Evolutionary conservation across 2,888 invertebrate species (phyloP).

Genomic region (Ephialtes manifestator): DNA sequence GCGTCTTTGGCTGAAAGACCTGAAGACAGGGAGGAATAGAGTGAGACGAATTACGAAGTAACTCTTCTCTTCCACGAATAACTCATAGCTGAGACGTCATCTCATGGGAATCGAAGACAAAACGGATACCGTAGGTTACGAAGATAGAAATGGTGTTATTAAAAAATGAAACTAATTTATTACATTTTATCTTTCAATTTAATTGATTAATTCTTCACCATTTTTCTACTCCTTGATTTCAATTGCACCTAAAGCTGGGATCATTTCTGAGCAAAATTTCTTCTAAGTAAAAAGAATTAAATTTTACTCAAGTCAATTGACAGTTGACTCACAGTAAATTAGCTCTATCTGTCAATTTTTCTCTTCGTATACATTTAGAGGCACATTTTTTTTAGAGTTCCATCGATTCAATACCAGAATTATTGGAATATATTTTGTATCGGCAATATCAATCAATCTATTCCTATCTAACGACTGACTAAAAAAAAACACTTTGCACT

Average conservation of each 20-base stretch:
- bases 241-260: too few relatives aligned
- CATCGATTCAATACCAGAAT: too few relatives aligned
- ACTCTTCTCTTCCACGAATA: slow-evolving; percentile 37
- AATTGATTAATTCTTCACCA: too few relatives aligned
- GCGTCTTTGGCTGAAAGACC: slow-evolving; percentile 12
- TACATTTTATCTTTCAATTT: background rate
- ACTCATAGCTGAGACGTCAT: slow-evolving; percentile 14
- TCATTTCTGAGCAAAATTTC: too few relatives aligned
- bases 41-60: slow-evolving; percentile 20
- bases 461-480: background rate
- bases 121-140: background rate
- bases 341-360: background rate
- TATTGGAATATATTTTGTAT: too few relatives aligned
- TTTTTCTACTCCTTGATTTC: too few relatives aligned
- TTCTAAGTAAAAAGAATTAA: too few relatives aligned
- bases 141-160: background rate
- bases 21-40: background rate
- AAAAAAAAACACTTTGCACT: background rate
- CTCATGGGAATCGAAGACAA: background rate
- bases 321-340: too few relatives aligned
- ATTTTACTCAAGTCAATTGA: background rate
- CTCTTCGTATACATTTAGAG: too few relatives aligned
- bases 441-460: too few relatives aligned
- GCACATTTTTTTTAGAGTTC: too few relatives aligned
- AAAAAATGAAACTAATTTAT: background rate